Evolutionary conservation across 1,140 invertebrate genomes (phyloP).

Genomic region (Drosophila nigromelanica): DNA sequence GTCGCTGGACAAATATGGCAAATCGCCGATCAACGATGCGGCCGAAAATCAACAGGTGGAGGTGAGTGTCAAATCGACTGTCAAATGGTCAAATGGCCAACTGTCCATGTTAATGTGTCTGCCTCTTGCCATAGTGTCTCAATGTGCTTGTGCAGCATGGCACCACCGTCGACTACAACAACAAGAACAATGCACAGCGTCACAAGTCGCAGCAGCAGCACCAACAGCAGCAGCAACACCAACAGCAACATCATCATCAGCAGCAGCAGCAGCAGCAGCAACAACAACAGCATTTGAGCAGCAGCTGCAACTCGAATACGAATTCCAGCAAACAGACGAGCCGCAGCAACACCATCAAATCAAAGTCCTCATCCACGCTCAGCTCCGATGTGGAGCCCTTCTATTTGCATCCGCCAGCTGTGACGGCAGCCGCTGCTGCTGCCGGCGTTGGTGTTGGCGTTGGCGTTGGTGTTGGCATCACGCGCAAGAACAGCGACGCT

Average conservation of each 20-base stretch:
- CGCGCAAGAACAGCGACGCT: conserved; percentile 70
- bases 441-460: conserved; percentile 25
- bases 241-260: conserved; percentile 44
- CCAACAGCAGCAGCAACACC: conserved; percentile 48
- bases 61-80: conserved; percentile 85
- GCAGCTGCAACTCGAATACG: conserved; percentile 81
- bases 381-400: conserved; percentile 87
- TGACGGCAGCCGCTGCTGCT: conserved; percentile 40
- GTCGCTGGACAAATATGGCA: conserved; percentile 92
- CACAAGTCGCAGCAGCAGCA: conserved; percentile 66
- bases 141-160: conserved; percentile 91
- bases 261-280: conserved; percentile 47
- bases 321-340: conserved; percentile 82
- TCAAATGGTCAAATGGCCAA: neutral
- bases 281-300: conserved; percentile 64
- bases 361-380: conserved; percentile 79
- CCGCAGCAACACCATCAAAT: conserved; percentile 81
- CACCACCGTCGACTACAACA: conserved; percentile 87
- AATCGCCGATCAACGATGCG: conserved; percentile 94
- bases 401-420: conserved; percentile 88
- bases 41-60: conserved; percentile 95
- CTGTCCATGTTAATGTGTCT: neutral
- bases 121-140: conserved; percentile 86
- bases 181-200: conserved; percentile 59
- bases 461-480: conserved; percentile 33